A percentile compares a stretch with the other conserved stretches of the same genome.
Evolutionary conservation across 2,888 invertebrate species (phyloP).

Genomic region (Galerucella pusilla): DNA sequence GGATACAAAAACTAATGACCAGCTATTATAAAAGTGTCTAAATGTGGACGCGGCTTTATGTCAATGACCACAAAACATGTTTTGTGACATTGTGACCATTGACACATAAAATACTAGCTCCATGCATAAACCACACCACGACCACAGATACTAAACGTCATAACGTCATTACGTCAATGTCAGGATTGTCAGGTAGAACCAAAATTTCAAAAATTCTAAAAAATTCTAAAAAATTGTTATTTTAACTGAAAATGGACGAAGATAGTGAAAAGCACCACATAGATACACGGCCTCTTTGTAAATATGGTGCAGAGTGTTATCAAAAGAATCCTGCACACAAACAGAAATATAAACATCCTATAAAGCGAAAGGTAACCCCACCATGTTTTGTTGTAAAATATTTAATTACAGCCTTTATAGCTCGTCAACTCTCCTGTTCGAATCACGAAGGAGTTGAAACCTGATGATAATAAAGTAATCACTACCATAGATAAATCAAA

Average conservation of each 20-base stretch:
- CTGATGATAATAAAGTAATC: slow-evolving; percentile 11
- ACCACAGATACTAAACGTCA: too few relatives aligned
- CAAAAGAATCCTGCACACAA: slow-evolving; percentile 82
- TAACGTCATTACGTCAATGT: too few relatives aligned
- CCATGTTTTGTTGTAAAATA: slow-evolving; percentile 22
- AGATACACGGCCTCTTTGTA: slow-evolving; percentile 71
- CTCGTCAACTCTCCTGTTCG: slow-evolving; percentile 30
- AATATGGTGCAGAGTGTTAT: slow-evolving; percentile 83
- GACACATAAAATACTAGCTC: too few relatives aligned
- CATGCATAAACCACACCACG: too few relatives aligned
- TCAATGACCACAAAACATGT: too few relatives aligned
- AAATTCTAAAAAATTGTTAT: not conserved
- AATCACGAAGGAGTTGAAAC: slow-evolving; percentile 38
- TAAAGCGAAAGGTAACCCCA: slow-evolving; percentile 57
- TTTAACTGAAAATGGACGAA: slow-evolving; percentile 13
- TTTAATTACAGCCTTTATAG: slow-evolving; percentile 16
- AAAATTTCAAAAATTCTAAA: too few relatives aligned
- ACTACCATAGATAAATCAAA: not conserved
- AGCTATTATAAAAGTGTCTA: too few relatives aligned
- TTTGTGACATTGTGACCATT: too few relatives aligned
- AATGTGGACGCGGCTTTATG: too few relatives aligned
- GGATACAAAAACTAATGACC: too few relatives aligned
- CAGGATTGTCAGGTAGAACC: too few relatives aligned
- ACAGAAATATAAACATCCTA: slow-evolving; percentile 81
- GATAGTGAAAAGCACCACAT: slow-evolving; percentile 50